phyloP scores from a whole-genome alignment of 2,888 invertebrate genomes.

The Calliscelio sp. region DNA sequence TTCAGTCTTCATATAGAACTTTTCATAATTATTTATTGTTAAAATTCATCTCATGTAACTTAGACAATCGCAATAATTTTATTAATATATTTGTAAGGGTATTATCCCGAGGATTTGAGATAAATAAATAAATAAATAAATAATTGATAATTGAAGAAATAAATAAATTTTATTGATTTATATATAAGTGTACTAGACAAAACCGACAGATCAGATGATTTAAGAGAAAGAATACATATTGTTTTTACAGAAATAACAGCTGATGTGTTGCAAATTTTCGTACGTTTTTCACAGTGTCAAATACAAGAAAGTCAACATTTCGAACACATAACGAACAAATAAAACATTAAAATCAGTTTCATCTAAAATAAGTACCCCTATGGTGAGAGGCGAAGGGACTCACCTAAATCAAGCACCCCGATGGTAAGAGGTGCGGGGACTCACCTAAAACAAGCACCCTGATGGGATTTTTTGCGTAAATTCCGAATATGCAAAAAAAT shows the following conservation, averaged over 20 bases:
- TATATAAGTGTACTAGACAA: too few relatives aligned
- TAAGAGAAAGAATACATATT: not conserved
- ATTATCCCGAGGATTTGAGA: too few relatives aligned
- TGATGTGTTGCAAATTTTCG: conserved; percentile 7
- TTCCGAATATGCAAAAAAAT: too few relatives aligned
- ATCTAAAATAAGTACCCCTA: not conserved
- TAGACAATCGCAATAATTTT: too few relatives aligned
- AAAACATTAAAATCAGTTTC: not conserved
- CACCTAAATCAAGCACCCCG: not conserved
- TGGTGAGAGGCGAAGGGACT: not conserved
- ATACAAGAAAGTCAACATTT: not conserved
- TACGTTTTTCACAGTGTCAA: conserved; percentile 1
- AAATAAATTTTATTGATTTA: too few relatives aligned
- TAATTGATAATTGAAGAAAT: too few relatives aligned
- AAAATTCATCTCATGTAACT: too few relatives aligned
- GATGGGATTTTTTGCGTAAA: too few relatives aligned
- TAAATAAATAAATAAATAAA: too few relatives aligned
- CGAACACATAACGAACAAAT: conserved; percentile 8
- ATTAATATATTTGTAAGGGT: too few relatives aligned
- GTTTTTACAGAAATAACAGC: not conserved
- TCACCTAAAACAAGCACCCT: not conserved
- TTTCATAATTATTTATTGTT: too few relatives aligned
- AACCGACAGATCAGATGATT: not conserved
- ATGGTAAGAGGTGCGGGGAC: not conserved
- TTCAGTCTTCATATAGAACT: too few relatives aligned